These are phyloP conservation scores for Artibeus lituratus DNA, from an alignment of 2,797 vertebrate genomes.

Conservation along the genomic window DNA sequence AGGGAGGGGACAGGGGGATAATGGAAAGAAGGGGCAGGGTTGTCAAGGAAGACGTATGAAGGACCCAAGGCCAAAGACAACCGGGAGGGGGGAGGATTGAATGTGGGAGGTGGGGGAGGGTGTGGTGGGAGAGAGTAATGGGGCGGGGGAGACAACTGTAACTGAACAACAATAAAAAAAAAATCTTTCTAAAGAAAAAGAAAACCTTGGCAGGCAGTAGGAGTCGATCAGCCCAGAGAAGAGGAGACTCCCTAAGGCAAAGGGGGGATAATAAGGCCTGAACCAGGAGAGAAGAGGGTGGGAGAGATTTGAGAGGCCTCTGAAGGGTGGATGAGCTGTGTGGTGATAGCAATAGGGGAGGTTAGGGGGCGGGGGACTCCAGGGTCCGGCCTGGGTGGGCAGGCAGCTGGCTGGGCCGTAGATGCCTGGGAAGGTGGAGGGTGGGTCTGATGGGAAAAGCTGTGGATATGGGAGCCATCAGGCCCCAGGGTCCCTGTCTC, in stretches of 20 bases:
- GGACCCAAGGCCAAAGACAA: no score
- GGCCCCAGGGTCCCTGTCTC: background rate
- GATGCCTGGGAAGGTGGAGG: background rate
- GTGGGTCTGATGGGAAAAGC: background rate
- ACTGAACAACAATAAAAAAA: no score
- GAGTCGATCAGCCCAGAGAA: background rate
- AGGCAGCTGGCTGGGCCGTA: background rate
- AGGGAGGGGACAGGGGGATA: no score
- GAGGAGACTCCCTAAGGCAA: background rate
- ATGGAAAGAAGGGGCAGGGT: no score
- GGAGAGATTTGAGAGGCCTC: background rate
- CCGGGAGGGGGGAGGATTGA: no score
- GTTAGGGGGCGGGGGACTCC: no score
- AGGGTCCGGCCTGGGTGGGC: background rate
- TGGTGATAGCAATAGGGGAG: background rate
- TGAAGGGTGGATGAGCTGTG: rapidly evolving
- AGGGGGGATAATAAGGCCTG: background rate
- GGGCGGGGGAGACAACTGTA: no score
- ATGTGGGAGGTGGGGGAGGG: no score
- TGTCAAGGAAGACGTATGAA: no score
- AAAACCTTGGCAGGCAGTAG: background rate
- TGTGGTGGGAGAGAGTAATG: no score
- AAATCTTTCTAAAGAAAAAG: background rate
- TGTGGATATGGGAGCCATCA: background rate
- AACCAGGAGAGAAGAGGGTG: rapidly evolving